These are phyloP conservation scores for Formica selysi DNA, from an alignment of 1,140 invertebrate species.

Conservation along the genomic window DNA sequence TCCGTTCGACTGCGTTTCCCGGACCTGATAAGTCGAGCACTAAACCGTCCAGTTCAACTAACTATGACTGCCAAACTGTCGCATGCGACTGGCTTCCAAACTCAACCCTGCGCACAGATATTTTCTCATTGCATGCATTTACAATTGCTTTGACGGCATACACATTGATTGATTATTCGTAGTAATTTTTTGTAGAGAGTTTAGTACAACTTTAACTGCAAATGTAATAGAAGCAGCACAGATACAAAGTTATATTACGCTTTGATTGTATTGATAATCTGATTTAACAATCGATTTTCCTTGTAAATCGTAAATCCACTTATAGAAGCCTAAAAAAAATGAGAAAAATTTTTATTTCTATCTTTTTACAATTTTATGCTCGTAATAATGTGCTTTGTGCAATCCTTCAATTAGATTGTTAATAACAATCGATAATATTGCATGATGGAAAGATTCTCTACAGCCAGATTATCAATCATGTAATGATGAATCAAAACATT, in stretches of 20 bases:
- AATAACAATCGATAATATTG: neutral
- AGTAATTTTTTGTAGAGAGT: constrained; percentile 5
- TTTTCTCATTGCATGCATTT: constrained; percentile 12
- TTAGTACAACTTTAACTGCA: constrained; percentile 9
- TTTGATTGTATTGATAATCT: constrained; percentile 9
- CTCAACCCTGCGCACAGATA: constrained; percentile 23
- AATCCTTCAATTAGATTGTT: neutral
- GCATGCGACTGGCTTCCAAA: constrained; percentile 16
- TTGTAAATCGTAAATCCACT: neutral
- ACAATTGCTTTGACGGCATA: neutral
- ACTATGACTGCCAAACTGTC: neutral
- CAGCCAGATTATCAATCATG: constrained; percentile 11
- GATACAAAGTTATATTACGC: neutral
- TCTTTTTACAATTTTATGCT: neutral
- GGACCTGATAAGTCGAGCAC: neutral
- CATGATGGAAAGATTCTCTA: neutral
- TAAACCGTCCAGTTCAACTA: neutral
- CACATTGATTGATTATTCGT: neutral
- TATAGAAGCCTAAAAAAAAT: neutral
- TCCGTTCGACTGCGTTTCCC: constrained; percentile 10
- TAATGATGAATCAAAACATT: neutral
- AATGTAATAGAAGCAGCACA: neutral
- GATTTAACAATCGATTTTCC: neutral
- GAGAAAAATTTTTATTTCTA: neutral
- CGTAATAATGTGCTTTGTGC: too few species aligned